phyloP scores from a whole-genome alignment of 2,888 invertebrate species.

The Tanypteryx hageni region DNA sequence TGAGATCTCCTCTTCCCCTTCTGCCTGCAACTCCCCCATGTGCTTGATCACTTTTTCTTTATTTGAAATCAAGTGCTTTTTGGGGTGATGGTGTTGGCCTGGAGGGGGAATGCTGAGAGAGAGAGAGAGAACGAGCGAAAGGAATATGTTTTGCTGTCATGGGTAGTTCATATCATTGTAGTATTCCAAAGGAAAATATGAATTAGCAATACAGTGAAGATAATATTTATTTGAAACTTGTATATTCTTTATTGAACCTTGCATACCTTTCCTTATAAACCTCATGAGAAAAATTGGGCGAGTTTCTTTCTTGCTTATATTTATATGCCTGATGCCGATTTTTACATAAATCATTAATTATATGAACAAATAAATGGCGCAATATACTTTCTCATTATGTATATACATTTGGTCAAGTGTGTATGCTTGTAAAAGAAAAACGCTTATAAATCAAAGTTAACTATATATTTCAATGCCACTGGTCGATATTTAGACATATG shows the following conservation, averaged over 20 bases:
- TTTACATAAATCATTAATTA: no score
- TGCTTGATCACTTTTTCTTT: not conserved
- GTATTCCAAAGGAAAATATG: not conserved
- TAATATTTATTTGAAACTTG: constrained; percentile 7
- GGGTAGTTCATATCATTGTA: constrained; percentile 29
- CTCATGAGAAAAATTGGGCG: no score
- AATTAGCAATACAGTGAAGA: constrained; percentile 20
- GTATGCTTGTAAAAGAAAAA: no score
- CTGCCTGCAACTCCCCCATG: not conserved
- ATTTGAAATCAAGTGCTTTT: not conserved
- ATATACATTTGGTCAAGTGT: no score
- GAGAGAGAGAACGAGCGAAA: not conserved
- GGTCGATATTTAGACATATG: no score
- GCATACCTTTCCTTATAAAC: no score
- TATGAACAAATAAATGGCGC: no score
- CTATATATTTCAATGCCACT: no score
- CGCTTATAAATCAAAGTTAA: no score
- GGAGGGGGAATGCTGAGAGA: not conserved
- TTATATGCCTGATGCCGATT: no score
- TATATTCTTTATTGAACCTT: not conserved
- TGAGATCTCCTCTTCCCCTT: not conserved
- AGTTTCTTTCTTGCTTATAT: no score
- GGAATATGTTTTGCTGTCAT: not conserved
- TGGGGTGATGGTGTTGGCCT: not conserved
- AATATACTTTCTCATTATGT: no score